A percentile compares a stretch with the other conserved stretches of the same genome.
Conservation (phyloP, 2,888 invertebrate species). For the Idaea dimidiata region DNA sequence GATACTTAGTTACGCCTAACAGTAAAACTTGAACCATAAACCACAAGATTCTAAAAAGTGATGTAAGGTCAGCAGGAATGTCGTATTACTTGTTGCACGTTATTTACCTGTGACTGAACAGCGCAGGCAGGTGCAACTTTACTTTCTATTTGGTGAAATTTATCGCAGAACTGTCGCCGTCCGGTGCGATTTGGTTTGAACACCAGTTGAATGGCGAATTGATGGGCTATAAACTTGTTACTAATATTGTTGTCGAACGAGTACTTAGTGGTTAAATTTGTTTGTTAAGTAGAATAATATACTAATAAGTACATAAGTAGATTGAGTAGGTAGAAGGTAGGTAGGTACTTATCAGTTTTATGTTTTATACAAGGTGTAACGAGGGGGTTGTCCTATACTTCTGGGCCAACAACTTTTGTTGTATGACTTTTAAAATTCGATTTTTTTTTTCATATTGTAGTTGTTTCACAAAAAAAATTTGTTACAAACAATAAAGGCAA, state of each 20-base stretch:
- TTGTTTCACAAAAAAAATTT: too few relatives aligned
- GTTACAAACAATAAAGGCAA: too few relatives aligned
- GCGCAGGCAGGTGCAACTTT: constrained; percentile 1
- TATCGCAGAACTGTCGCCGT: background rate
- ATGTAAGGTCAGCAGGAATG: background rate
- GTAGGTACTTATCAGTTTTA: too few relatives aligned
- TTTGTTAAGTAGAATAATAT: too few relatives aligned
- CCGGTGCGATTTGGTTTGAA: background rate
- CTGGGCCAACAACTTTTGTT: too few relatives aligned
- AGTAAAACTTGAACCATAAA: background rate
- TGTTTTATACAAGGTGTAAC: too few relatives aligned
- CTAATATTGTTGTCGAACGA: background rate
- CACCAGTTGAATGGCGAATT: background rate
- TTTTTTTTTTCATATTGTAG: too few relatives aligned
- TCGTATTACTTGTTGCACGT: constrained; percentile 1
- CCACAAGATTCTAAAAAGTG: background rate
- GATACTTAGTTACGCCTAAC: background rate
- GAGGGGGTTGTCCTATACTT: too few relatives aligned
- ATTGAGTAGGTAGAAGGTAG: too few relatives aligned
- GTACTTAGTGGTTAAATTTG: background rate
- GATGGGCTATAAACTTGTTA: background rate
- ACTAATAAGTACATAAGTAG: too few relatives aligned
- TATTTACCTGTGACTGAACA: background rate
- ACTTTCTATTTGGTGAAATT: constrained; percentile 4
- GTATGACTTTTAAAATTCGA: too few relatives aligned